Conservation (phyloP, 2,888 invertebrate species). For the Drosophila barbarae region DNA sequence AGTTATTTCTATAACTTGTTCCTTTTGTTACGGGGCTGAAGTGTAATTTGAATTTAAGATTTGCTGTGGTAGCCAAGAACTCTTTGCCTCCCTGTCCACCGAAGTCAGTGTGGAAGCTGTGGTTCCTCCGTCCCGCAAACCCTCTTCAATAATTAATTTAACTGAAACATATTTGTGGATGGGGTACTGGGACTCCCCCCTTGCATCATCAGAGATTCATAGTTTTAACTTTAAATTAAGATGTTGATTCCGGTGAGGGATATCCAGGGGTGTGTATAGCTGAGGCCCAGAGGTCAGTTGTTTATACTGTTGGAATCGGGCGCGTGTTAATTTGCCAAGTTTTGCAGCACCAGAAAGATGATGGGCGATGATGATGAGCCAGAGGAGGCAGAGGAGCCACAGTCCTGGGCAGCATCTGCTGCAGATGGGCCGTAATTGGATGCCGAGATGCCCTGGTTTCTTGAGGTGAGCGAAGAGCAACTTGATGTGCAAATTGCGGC, state of each 20-base stretch:
- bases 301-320: slow-evolving; percentile 51
- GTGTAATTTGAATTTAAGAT: slow-evolving; percentile 75
- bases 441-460: slow-evolving; percentile 53
- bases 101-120: slow-evolving; percentile 21
- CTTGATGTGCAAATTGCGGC: slow-evolving; percentile 49
- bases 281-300: slow-evolving; percentile 62
- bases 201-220: slow-evolving; percentile 69
- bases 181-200: background rate
- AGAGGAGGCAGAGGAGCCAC: background rate
- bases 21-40: slow-evolving; percentile 65
- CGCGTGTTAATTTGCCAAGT: slow-evolving; percentile 70
- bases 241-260: slow-evolving; percentile 28
- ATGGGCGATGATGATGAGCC: slow-evolving; percentile 20
- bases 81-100: background rate
- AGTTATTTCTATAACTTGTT: slow-evolving; percentile 69
- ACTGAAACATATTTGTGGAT: slow-evolving; percentile 58
- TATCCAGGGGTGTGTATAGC: slow-evolving; percentile 11
- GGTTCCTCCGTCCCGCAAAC: slow-evolving; percentile 20
- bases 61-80: slow-evolving; percentile 60
- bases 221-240: slow-evolving; percentile 68
- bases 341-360: slow-evolving; percentile 34
- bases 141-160: slow-evolving; percentile 70
- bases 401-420: slow-evolving; percentile 50
- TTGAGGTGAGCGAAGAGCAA: slow-evolving; percentile 41
- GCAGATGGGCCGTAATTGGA: slow-evolving; percentile 68